Percentiles rank a stretch among this genome's conserved stretches.
Evolutionary conservation across 1,140 invertebrate genomes (phyloP).

Genomic region (Nasonia giraulti): DNA sequence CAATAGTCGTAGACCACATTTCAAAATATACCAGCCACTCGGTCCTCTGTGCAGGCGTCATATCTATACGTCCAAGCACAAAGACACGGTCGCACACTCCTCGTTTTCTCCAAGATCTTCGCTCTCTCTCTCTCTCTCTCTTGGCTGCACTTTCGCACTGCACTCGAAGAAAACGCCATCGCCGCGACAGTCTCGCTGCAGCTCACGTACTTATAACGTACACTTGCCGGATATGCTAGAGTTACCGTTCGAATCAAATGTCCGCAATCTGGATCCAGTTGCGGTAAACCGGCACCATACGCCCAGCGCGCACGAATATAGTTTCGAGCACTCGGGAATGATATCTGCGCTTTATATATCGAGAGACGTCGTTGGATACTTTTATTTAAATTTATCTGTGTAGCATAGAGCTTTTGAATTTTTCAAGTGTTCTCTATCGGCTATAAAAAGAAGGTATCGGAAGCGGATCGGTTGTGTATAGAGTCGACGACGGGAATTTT

Average conservation of each 20-base stretch:
- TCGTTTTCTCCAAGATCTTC: background rate
- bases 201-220: background rate
- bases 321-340: background rate
- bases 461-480: too few relatives aligned
- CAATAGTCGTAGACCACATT: too few relatives aligned
- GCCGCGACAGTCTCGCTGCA: background rate
- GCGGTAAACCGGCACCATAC: slow-evolving; percentile 56
- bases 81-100: background rate
- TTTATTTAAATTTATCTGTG: background rate
- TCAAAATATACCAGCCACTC: too few relatives aligned
- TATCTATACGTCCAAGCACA: background rate
- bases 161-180: background rate
- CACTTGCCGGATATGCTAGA: slow-evolving; percentile 56
- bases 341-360: background rate
- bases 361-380: background rate
- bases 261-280: slow-evolving; percentile 62
- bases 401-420: too few relatives aligned
- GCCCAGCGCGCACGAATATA: background rate
- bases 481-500: too few relatives aligned
- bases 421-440: too few relatives aligned
- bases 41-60: too few relatives aligned
- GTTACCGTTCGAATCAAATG: slow-evolving; percentile 64
- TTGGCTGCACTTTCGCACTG: background rate
- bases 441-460: too few relatives aligned
- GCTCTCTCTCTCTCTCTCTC: too few relatives aligned